Percentiles rank a stretch among this genome's conserved stretches.
Evolutionary conservation across 2,113 vertebrate species (phyloP).

Genomic region (Camelus dromedarius): DNA sequence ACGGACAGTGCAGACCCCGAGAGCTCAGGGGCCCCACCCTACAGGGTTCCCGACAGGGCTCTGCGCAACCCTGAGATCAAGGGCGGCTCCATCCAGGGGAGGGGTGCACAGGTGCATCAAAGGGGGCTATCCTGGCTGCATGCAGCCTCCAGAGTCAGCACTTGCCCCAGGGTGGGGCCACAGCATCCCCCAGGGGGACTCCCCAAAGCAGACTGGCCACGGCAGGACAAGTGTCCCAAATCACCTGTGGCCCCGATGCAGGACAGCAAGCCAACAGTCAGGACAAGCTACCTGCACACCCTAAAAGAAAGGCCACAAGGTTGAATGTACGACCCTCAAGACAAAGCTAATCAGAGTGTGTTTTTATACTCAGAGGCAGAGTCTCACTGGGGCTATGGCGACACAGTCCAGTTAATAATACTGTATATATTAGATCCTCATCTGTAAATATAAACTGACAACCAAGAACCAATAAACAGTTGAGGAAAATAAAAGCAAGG

Average conservation of each 20-base stretch:
- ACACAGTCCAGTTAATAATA: background rate
- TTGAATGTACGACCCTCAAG: accelerated
- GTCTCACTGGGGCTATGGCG: accelerated
- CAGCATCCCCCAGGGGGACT: background rate
- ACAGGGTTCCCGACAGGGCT: no score
- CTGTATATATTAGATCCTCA: background rate
- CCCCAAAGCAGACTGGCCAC: background rate
- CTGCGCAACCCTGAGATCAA: background rate
- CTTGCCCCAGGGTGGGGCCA: background rate
- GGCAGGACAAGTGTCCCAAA: background rate
- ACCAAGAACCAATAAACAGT: background rate
- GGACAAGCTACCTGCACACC: background rate
- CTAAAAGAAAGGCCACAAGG: background rate
- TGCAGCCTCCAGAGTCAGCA: background rate
- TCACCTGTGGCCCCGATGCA: background rate
- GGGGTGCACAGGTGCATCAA: background rate
- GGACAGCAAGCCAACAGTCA: accelerated
- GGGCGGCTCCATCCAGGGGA: background rate
- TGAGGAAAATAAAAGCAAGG: background rate
- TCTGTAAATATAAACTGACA: background rate
- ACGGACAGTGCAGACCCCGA: accelerated
- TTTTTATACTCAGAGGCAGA: background rate
- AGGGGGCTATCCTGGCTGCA: background rate
- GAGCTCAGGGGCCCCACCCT: background rate
- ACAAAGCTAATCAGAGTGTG: background rate